Percentiles rank a stretch among this genome's conserved stretches.
Evolutionary conservation across 2,113 vertebrate genomes (phyloP).

Genomic region (Megaleporinus macrocephalus): DNA sequence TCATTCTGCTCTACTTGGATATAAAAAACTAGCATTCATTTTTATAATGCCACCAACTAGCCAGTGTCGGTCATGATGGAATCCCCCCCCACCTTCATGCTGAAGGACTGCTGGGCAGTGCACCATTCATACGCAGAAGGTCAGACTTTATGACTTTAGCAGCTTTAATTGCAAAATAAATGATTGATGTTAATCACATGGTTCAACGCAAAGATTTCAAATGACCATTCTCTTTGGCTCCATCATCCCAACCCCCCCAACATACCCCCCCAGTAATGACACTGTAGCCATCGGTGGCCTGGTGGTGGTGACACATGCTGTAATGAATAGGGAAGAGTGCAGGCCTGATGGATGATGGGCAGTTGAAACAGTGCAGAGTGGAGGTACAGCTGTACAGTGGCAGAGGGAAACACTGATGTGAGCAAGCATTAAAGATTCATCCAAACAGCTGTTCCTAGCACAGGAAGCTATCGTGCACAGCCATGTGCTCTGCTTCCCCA

Average conservation of each 20-base stretch:
- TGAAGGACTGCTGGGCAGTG: background rate
- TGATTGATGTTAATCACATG: constrained; percentile 12
- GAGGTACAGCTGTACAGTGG: constrained; percentile 60
- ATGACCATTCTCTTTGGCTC: constrained; percentile 18
- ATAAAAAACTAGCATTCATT: constrained; percentile 6
- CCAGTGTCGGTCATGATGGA: background rate
- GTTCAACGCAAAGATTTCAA: background rate
- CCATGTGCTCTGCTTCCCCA: constrained; percentile 63
- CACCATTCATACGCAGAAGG: background rate
- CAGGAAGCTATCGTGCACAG: constrained; percentile 60
- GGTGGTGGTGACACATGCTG: constrained; percentile 24
- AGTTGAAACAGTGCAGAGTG: constrained; percentile 64
- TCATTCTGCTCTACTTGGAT: background rate
- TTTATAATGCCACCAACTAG: background rate
- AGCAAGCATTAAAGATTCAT: constrained; percentile 77
- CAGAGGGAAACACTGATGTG: constrained; percentile 57
- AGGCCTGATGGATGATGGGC: constrained; percentile 58
- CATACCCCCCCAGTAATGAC: constrained; percentile 19
- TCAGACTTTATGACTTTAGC: background rate
- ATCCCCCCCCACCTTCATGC: background rate
- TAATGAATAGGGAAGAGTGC: constrained; percentile 55
- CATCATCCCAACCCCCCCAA: too few species aligned
- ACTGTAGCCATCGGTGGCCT: constrained; percentile 10
- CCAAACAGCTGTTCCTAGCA: constrained; percentile 72
- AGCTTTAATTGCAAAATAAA: constrained; percentile 16